A percentile compares a stretch with the other conserved stretches of the same genome.
Evolutionary conservation across 2,113 vertebrate species (phyloP).

Genomic region (Vulpes lagopus): DNA sequence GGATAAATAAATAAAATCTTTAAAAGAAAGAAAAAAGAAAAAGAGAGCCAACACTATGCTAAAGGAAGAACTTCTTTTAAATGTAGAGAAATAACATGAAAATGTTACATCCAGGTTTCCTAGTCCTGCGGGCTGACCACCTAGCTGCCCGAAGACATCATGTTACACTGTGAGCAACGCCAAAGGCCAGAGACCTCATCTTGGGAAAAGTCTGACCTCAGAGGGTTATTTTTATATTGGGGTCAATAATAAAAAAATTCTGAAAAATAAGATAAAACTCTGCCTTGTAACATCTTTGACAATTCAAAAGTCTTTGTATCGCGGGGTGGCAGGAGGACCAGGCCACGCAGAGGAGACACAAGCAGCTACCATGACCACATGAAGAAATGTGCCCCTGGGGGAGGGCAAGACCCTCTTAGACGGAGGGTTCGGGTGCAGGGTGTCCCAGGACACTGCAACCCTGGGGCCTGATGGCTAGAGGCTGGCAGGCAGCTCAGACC

Average conservation of each 20-base stretch:
- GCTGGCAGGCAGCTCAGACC: not conserved
- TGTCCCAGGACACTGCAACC: not conserved
- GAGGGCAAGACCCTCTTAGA: too few species aligned
- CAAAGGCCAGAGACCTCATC: not conserved
- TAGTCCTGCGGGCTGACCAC: not conserved
- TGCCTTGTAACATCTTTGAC: not conserved
- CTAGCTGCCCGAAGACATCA: fast-evolving
- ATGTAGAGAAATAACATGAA: not conserved
- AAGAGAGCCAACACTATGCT: not conserved
- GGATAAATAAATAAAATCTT: too few species aligned
- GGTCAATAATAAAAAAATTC: not conserved
- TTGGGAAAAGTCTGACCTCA: not conserved
- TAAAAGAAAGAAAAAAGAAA: too few species aligned
- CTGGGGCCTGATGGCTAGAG: not conserved
- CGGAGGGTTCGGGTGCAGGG: too few species aligned
- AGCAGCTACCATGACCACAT: too few species aligned
- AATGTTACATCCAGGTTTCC: not conserved
- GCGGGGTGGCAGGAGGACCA: not conserved
- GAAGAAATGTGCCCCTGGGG: not conserved
- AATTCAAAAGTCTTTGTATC: not conserved
- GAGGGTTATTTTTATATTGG: not conserved
- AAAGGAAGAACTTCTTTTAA: too few species aligned
- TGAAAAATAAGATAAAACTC: not conserved
- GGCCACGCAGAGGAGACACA: too few species aligned
- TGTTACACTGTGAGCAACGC: not conserved